These are phyloP conservation scores for Planiliza haematocheilus DNA, from an alignment of 2,113 vertebrate genomes.

Conservation along the genomic window DNA sequence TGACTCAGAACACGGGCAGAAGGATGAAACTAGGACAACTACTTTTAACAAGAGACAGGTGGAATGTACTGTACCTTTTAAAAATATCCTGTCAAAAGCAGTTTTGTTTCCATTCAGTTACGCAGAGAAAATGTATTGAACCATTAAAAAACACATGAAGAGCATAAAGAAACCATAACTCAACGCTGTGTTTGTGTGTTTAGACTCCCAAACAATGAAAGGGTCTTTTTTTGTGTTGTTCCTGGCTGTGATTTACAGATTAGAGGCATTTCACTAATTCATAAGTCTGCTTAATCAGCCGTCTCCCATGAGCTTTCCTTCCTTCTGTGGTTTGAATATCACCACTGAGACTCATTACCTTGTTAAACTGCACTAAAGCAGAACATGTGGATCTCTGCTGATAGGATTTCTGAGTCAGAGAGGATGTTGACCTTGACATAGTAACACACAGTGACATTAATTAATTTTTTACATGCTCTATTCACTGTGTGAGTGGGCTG, in stretches of 20 bases:
- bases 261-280: slow-evolving; percentile 6
- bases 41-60: background rate
- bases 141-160: background rate
- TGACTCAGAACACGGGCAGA: background rate
- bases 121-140: background rate
- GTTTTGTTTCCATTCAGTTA: background rate
- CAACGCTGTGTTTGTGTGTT: background rate
- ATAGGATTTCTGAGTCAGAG: slow-evolving; percentile 39
- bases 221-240: slow-evolving; percentile 8
- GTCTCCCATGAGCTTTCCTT: slow-evolving; percentile 15
- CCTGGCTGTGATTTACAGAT: slow-evolving; percentile 28
- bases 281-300: slow-evolving; percentile 32
- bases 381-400: slow-evolving; percentile 35
- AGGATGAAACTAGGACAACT: background rate
- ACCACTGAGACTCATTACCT: slow-evolving; percentile 49
- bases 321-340: slow-evolving; percentile 39
- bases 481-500: slow-evolving; percentile 20
- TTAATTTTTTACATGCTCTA: slow-evolving; percentile 24
- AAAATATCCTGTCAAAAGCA: background rate
- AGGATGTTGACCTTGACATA: slow-evolving; percentile 45
- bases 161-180: background rate
- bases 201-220: background rate
- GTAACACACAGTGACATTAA: slow-evolving; percentile 18
- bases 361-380: slow-evolving; percentile 47
- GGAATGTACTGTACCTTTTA: no score